Base-by-base conservation (phyloP, 2,113 vertebrate species). In the Prionailurus viverrinus region DNA sequence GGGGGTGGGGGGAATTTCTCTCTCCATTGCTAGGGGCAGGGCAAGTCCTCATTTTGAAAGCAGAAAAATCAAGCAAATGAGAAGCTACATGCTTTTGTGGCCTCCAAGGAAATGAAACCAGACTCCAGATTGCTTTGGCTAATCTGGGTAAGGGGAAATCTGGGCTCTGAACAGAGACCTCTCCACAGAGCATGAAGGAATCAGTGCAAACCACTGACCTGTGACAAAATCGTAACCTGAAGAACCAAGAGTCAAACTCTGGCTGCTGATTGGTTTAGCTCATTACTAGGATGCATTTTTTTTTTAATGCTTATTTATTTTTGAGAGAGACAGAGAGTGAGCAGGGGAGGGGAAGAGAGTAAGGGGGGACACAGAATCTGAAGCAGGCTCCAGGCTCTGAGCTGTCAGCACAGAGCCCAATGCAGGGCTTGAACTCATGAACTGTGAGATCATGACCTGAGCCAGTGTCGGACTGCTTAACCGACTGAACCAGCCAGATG, bases 41-140 rank as follows among this genome's bases (percentile, higher is more conserved):
- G 31, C 5, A 36, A 55, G 61, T 27, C 21, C 68, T 94, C 21
- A 2, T 65, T 73, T 18, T 78, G 3, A 55, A 86, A 87, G 63
- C 6, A 39, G 53, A n/a, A 73, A 73, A 92, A 94, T 90, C 36
- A 79, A 86, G 69, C 55, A 90, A 87, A 69, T 33, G n/a, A 93
- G 73, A 89, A 91, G 36, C 51, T 4, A 31, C 48, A 53, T 9
- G 51, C 39, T 69, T 89, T 85, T 55, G 39, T 74, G 79, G 68
- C 36, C 68, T 82, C 61, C 15, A 21, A 4, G 69, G 45, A 73
- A 66, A 89, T 11, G 31, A 78, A 71, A 61, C 14, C 66, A 69
- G 68, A 27, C 78, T 33, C 58, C 5, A 1, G 51, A 53, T 83
- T 68, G 39, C 66, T 73, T 51, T 36, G 11, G 39, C 69, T 79